Evolutionary conservation across 1,140 invertebrate genomes (phyloP).

Genomic region (Tetragnatha versicolor): DNA sequence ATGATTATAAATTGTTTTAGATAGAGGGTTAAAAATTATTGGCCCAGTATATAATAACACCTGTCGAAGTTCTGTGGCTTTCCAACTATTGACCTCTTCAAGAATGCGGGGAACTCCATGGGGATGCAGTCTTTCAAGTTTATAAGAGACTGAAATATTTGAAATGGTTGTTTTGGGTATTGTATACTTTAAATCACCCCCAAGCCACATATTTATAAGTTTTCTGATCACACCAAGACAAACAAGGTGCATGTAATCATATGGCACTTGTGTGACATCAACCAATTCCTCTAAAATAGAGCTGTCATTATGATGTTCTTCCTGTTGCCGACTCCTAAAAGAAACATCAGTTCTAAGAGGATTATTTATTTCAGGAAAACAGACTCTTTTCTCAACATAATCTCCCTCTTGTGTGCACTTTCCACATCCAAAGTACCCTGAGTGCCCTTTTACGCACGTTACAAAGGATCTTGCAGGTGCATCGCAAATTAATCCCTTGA

Average conservation of each 20-base stretch:
- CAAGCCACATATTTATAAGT: not conserved
- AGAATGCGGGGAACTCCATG: not conserved
- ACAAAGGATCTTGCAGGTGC: not conserved
- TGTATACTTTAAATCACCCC: not conserved
- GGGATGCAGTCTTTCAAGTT: not conserved
- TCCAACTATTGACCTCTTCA: not conserved
- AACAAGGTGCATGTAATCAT: conserved; percentile 1
- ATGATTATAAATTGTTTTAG: not conserved
- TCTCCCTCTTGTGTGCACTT: not conserved
- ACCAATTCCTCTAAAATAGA: too few species aligned
- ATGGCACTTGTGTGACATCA: not conserved
- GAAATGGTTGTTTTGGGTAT: not conserved
- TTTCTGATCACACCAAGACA: conserved; percentile 1
- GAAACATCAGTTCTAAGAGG: not conserved
- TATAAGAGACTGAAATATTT: not conserved
- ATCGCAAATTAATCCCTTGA: not conserved
- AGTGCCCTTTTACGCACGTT: not conserved
- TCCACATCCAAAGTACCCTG: not conserved
- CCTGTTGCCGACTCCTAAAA: too few species aligned
- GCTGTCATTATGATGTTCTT: too few species aligned
- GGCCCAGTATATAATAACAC: not conserved
- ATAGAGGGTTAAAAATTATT: not conserved
- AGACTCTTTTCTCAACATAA: not conserved
- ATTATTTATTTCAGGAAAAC: not conserved
- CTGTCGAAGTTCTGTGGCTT: not conserved